Evolutionary conservation across 2,888 invertebrate genomes (phyloP).

Genomic region (Acrobasis suavella): DNA sequence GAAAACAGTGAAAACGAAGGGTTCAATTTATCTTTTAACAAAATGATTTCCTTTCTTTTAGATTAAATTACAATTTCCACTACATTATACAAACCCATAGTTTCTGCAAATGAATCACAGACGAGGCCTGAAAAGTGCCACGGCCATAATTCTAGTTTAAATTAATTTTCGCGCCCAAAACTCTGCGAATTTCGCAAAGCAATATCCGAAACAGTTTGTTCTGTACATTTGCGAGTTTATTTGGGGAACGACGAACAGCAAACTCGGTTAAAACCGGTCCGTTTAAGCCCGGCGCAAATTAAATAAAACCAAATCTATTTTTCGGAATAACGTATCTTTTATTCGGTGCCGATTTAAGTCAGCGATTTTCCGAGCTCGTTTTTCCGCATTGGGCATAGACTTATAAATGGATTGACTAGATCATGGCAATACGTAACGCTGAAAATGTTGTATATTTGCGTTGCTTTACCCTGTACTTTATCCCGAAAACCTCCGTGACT

Average conservation of each 20-base stretch:
- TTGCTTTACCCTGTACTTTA: too few relatives aligned
- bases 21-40: too few relatives aligned
- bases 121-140: not conserved
- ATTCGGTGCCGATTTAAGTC: slow-evolving; percentile 7
- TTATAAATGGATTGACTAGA: not conserved
- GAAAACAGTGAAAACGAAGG: too few relatives aligned
- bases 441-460: too few relatives aligned
- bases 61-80: too few relatives aligned
- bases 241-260: slow-evolving; percentile 12
- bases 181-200: slow-evolving; percentile 6
- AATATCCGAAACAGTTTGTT: slow-evolving; percentile 15
- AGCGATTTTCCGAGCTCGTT: slow-evolving; percentile 6
- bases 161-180: slow-evolving; percentile 16
- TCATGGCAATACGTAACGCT: not conserved
- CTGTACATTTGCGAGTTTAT: slow-evolving; percentile 16
- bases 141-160: slow-evolving; percentile 10
- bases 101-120: not conserved
- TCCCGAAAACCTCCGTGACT: too few relatives aligned
- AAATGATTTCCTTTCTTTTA: too few relatives aligned
- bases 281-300: slow-evolving; percentile 10
- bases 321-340: slow-evolving; percentile 7
- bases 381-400: not conserved
- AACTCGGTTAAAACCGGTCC: slow-evolving; percentile 8
- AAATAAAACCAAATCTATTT: slow-evolving; percentile 19
- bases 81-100: not conserved